phyloP scores from a whole-genome alignment of 1,140 invertebrate species.

The Uloborus diversus region DNA sequence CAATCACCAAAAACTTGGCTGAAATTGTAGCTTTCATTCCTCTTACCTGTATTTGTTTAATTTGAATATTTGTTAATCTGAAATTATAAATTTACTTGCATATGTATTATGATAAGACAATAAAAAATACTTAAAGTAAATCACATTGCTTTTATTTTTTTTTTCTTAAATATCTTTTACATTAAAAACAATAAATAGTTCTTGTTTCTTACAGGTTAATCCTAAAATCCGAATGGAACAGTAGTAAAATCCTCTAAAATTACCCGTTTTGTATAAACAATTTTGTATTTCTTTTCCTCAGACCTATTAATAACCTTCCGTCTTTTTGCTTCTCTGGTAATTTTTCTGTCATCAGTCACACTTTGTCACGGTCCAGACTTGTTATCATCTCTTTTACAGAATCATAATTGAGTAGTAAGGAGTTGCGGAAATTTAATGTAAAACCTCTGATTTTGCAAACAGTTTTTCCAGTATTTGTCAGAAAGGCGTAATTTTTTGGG shows the following conservation, averaged over 20 bases:
- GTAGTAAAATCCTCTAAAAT: neutral
- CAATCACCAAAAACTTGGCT: neutral
- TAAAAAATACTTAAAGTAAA: neutral
- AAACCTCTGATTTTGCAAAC: neutral
- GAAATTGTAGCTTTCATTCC: neutral
- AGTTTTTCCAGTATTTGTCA: neutral
- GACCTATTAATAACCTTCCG: neutral
- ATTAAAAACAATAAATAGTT: neutral
- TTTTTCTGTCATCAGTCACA: neutral
- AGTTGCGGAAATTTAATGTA: neutral
- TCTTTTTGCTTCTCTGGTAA: neutral
- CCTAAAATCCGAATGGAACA: neutral
- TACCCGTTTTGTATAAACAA: neutral
- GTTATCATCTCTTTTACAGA: neutral
- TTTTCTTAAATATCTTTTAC: neutral
- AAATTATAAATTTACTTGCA: neutral
- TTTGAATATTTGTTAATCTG: neutral
- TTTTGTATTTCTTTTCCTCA: neutral
- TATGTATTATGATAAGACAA: neutral
- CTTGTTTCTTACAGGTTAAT: neutral
- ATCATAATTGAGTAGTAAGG: neutral
- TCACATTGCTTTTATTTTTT: neutral
- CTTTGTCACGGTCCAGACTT: neutral
- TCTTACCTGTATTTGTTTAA: neutral
- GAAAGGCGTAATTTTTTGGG: neutral